These are phyloP conservation scores for Idaea biselata DNA, from an alignment of 2,888 invertebrate genomes.

Conservation along the genomic window DNA sequence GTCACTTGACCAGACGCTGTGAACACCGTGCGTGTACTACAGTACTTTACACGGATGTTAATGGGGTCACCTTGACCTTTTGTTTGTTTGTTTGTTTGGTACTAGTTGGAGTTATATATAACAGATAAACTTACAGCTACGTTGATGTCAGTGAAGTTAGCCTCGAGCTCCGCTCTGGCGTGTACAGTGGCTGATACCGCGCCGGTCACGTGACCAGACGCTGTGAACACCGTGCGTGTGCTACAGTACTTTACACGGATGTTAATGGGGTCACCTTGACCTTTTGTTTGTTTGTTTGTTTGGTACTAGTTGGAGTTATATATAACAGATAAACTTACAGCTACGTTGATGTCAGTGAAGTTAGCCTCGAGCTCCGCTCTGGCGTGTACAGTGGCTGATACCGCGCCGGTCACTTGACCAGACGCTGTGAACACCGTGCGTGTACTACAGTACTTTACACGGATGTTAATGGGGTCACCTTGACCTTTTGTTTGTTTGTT, in stretches of 20 bases:
- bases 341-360: conserved; percentile 65
- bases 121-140: conserved; percentile 51
- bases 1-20: conserved; percentile 53
- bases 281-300: no score
- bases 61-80: conserved; percentile 38
- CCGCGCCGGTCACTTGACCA: conserved; percentile 53
- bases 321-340: conserved; percentile 45
- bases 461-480: conserved; percentile 48
- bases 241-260: conserved; percentile 54
- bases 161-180: conserved; percentile 50
- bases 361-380: conserved; percentile 49
- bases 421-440: conserved; percentile 46
- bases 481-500: no score
- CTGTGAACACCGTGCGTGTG: conserved; percentile 36
- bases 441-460: conserved; percentile 48
- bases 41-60: conserved; percentile 53
- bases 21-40: conserved; percentile 39
- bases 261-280: conserved; percentile 41
- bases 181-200: conserved; percentile 52
- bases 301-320: no score
- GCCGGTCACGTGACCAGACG: conserved; percentile 58
- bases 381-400: conserved; percentile 55
- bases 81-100: no score
- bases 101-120: no score
- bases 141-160: conserved; percentile 62